phyloP scores from a whole-genome alignment of 2,113 vertebrate genomes.

The Pagrus major region DNA sequence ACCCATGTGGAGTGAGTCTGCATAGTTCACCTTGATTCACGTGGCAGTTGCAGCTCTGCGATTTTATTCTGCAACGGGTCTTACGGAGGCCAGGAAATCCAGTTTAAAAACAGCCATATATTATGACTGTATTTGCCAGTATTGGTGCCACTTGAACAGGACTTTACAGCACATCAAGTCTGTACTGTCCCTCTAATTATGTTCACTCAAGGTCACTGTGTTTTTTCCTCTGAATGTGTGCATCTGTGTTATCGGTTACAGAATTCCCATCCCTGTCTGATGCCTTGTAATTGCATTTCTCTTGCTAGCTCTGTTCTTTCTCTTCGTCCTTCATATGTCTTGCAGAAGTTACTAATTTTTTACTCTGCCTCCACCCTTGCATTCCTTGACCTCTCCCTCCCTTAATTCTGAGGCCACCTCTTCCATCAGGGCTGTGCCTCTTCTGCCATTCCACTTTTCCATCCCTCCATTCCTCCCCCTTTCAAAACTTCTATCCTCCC shows the following conservation, averaged over 20 bases:
- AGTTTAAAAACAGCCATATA: neutral
- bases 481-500: conserved; percentile 56
- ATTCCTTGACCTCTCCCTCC: conserved; percentile 70
- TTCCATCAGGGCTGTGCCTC: conserved; percentile 56
- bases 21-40: conserved; percentile 30
- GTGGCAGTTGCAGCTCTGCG: neutral
- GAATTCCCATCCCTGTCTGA: conserved; percentile 16
- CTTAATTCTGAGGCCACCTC: conserved; percentile 56
- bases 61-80: neutral
- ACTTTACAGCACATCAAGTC: neutral
- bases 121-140: neutral
- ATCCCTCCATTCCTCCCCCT: conserved; percentile 25
- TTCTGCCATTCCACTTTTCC: conserved; percentile 59
- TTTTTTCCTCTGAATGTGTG: neutral
- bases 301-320: conserved; percentile 26
- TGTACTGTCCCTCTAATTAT: neutral
- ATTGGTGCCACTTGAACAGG: neutral
- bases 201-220: neutral
- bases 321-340: conserved; percentile 37
- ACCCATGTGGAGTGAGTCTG: conserved; percentile 36
- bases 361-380: conserved; percentile 40
- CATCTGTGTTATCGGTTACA: conserved; percentile 13
- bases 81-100: neutral
- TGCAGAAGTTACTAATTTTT: conserved; percentile 46
- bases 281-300: conserved; percentile 22